Conservation (phyloP, 2,888 invertebrate species). For the Nowickia ferox region DNA sequence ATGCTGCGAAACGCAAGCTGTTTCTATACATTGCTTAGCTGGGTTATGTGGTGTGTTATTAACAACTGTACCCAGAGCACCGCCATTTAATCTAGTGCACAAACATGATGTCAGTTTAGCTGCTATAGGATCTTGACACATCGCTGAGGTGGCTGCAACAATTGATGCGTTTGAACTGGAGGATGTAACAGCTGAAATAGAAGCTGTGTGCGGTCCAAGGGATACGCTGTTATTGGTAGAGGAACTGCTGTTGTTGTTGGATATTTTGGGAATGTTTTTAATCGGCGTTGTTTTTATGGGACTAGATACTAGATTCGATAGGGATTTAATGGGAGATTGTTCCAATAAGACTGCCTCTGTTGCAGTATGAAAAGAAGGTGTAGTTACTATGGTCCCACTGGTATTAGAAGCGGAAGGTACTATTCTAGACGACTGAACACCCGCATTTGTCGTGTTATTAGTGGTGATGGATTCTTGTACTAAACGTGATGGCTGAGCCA, state of each 20-base stretch:
- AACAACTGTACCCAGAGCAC: conserved; percentile 45
- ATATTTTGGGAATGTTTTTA: conserved; percentile 78
- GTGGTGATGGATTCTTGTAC: conserved; percentile 51
- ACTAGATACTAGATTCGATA: conserved; percentile 86
- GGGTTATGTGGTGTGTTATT: conserved; percentile 57
- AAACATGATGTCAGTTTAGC: conserved; percentile 83
- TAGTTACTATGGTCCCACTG: conserved; percentile 32
- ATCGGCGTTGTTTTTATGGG: conserved; percentile 83
- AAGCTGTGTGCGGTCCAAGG: conserved; percentile 53
- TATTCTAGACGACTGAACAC: conserved; percentile 14
- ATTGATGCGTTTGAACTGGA: conserved; percentile 31
- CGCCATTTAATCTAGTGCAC: conserved; percentile 80
- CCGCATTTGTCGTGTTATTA: conserved; percentile 30
- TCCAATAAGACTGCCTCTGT: conserved; percentile 76
- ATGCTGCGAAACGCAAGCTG: conserved; percentile 68
- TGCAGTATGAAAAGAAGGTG: conserved; percentile 58
- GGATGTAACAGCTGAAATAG: conserved; percentile 53
- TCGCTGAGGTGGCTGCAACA: conserved; percentile 33
- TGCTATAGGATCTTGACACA: conserved; percentile 82
- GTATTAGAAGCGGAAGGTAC: background rate
- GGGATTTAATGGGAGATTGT: conserved; percentile 86
- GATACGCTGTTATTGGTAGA: conserved; percentile 64
- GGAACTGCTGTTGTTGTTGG: conserved; percentile 63
- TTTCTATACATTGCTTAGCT: conserved; percentile 69
- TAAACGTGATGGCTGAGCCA: conserved; percentile 75